A percentile compares a stretch with the other conserved stretches of the same genome.
phyloP scores from a whole-genome alignment of 2,797 vertebrate genomes.

The Neopelma chrysocephalum region DNA sequence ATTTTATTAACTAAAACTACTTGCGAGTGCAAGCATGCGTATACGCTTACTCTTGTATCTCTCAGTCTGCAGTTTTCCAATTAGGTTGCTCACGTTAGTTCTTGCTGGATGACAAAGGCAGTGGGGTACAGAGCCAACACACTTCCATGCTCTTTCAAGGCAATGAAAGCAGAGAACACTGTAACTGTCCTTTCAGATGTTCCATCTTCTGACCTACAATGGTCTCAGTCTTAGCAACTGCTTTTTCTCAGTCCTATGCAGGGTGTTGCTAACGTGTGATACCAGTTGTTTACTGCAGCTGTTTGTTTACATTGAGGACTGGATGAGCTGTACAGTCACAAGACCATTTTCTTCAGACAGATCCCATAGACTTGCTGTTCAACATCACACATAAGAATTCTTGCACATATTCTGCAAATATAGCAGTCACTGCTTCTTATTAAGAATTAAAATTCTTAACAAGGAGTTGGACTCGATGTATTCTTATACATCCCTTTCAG shows the following conservation, averaged over 20 bases:
- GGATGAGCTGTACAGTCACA: not conserved
- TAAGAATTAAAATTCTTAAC: not conserved
- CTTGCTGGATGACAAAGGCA: not conserved
- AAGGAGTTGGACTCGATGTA: not conserved
- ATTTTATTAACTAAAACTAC: not conserved
- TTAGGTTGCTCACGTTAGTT: not conserved
- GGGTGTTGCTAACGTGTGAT: not conserved
- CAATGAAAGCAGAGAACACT: not conserved
- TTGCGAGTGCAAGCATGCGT: not conserved
- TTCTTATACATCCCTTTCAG: not conserved
- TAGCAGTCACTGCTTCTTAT: accelerated
- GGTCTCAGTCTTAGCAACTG: not conserved
- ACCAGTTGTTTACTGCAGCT: not conserved
- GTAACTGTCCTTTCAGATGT: not conserved
- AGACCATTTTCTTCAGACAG: not conserved
- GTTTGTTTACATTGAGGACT: not conserved
- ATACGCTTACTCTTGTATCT: not conserved
- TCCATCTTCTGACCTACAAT: not conserved
- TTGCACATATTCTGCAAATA: not conserved
- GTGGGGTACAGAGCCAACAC: not conserved
- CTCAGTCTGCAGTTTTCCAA: not conserved
- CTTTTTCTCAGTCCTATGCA: not conserved
- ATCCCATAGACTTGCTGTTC: not conserved
- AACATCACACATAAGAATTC: not conserved
- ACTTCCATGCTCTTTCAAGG: not conserved